Percentiles rank a stretch among this genome's conserved stretches.
These are phyloP conservation scores for Halcyon leucocephala DNA, from an alignment of 2,797 vertebrate genomes.

Conservation along the genomic window DNA sequence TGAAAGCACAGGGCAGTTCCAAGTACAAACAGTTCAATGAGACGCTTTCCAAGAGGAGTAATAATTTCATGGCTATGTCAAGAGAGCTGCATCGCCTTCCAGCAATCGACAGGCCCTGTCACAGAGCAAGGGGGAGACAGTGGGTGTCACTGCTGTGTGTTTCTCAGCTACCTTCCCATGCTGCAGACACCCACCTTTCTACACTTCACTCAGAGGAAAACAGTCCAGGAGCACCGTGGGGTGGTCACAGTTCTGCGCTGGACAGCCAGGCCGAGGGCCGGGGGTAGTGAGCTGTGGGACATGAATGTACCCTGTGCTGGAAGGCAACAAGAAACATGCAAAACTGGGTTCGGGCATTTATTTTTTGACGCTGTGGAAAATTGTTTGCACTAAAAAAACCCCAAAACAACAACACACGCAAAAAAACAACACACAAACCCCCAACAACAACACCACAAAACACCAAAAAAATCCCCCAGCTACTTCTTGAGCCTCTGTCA, in stretches of 20 bases:
- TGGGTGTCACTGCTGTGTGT: accelerated
- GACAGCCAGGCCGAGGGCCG: background rate
- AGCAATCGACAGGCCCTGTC: background rate
- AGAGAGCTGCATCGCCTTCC: background rate
- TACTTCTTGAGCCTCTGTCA: background rate
- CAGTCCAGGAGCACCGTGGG: accelerated
- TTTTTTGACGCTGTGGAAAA: background rate
- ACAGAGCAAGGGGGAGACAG: background rate
- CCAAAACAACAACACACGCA: too few species aligned
- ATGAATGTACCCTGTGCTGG: accelerated
- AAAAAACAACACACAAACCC: too few species aligned
- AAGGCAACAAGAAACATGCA: background rate
- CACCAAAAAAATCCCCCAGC: background rate
- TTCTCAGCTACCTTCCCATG: background rate
- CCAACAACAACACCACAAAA: too few species aligned
- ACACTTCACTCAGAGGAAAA: too few species aligned
- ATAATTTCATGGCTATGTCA: background rate
- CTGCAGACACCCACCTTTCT: background rate
- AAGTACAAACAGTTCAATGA: background rate
- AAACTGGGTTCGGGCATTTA: background rate
- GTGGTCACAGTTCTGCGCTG: accelerated
- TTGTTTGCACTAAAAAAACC: background rate
- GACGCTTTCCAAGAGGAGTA: background rate
- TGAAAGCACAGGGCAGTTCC: background rate
- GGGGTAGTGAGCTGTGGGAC: accelerated